phyloP scores from a whole-genome alignment of 2,113 vertebrate species.

The Mus pahari region DNA sequence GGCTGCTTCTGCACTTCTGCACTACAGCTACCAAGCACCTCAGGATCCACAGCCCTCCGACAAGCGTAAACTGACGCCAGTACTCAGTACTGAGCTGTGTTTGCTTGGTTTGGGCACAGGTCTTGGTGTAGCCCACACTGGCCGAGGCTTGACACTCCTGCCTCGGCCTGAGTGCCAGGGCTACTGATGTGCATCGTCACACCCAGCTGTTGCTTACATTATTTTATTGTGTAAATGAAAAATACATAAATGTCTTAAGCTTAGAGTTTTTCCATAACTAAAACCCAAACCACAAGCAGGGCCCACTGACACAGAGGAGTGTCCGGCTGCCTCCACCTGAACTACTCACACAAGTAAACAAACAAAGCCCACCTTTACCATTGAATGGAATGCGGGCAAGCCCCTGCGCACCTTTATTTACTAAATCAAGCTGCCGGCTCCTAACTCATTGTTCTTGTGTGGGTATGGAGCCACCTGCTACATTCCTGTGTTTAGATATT shows the following conservation, averaged over 20 bases:
- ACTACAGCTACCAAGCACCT: too few relatives aligned
- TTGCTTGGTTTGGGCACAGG: background rate
- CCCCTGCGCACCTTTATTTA: background rate
- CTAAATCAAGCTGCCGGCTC: background rate
- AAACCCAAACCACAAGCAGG: background rate
- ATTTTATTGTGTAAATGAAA: background rate
- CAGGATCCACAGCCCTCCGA: background rate
- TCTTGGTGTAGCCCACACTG: background rate
- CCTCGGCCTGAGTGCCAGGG: background rate
- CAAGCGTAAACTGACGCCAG: background rate
- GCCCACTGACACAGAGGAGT: background rate
- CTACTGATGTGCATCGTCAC: background rate
- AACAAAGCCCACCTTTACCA: background rate
- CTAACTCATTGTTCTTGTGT: background rate
- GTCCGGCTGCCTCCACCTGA: background rate
- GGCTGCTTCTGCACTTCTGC: background rate
- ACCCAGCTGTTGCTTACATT: background rate
- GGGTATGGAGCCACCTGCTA: background rate
- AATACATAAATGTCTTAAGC: background rate
- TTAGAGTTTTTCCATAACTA: background rate
- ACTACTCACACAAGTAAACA: background rate
- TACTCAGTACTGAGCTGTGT: too few relatives aligned
- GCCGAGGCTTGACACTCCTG: too few relatives aligned
- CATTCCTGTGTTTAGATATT: too few relatives aligned
- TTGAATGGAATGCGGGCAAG: background rate